These are phyloP conservation scores for Dasypolia templi DNA, from an alignment of 2,888 invertebrate species.

Conservation along the genomic window DNA sequence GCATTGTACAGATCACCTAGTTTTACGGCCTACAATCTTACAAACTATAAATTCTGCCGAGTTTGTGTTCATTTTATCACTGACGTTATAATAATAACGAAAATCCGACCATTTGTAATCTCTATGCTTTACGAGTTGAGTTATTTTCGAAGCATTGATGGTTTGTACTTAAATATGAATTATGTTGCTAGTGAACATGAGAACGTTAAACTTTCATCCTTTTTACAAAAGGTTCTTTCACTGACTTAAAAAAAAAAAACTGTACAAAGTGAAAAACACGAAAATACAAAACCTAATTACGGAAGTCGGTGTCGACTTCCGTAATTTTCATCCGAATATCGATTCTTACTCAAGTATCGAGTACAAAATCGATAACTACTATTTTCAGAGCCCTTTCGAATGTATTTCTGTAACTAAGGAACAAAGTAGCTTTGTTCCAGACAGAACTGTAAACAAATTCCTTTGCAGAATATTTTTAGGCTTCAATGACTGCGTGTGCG, in stretches of 20 bases:
- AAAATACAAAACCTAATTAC: no score
- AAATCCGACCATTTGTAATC: slow-evolving; percentile 25
- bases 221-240: slow-evolving; percentile 3
- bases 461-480: slow-evolving; percentile 62
- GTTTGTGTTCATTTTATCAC: slow-evolving; percentile 40
- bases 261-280: no score
- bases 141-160: slow-evolving; percentile 41
- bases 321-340: neutral
- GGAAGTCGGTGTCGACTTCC: no score
- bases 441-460: slow-evolving; percentile 64
- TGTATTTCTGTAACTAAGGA: slow-evolving; percentile 55
- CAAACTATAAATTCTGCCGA: slow-evolving; percentile 33
- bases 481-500: slow-evolving; percentile 45
- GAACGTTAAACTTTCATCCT: neutral
- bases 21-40: slow-evolving; percentile 39
- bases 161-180: slow-evolving; percentile 38
- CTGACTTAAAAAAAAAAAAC: no score
- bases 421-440: slow-evolving; percentile 60
- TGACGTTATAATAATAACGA: slow-evolving; percentile 43
- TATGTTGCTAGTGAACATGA: slow-evolving; percentile 25
- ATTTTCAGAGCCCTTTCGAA: slow-evolving; percentile 17
- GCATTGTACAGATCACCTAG: slow-evolving; percentile 26
- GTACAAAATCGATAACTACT: slow-evolving; percentile 19
- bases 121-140: slow-evolving; percentile 42
- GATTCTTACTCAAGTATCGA: slow-evolving; percentile 8